phyloP scores from a whole-genome alignment of 2,888 invertebrate genomes.

The Glomeris marginata region DNA sequence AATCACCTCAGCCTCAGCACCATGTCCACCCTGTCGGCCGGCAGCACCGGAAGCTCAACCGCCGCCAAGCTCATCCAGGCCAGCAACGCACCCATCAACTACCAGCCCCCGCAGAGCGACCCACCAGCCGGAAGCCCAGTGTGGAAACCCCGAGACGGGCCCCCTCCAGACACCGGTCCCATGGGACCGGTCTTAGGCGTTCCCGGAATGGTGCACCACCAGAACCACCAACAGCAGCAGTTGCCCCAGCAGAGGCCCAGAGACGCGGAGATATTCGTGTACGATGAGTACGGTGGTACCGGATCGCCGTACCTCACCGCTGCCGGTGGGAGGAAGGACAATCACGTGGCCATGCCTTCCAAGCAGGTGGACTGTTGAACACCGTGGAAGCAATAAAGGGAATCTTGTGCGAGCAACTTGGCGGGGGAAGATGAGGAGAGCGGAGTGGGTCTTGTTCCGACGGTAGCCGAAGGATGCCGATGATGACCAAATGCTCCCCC shows the following conservation, averaged over 20 bases:
- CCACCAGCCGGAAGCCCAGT: conserved; percentile 77
- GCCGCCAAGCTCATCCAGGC: conserved; percentile 76
- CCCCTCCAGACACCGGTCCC: conserved; percentile 5
- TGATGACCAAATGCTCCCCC: no score
- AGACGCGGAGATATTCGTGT: conserved; percentile 14
- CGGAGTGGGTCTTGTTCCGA: no score
- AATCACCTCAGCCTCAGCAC: conserved; percentile 88
- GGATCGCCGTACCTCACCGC: conserved; percentile 19
- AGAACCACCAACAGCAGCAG: conserved; percentile 16
- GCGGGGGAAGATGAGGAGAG: no score
- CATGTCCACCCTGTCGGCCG: conserved; percentile 82
- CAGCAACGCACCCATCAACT: conserved; percentile 81
- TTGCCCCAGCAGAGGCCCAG: neutral
- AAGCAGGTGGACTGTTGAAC: conserved; percentile 15
- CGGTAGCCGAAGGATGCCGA: no score
- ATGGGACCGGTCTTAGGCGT: conserved; percentile 3
- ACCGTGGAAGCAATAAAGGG: no score
- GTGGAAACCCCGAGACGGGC: conserved; percentile 85
- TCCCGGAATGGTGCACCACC: conserved; percentile 5
- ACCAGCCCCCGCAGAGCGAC: conserved; percentile 45
- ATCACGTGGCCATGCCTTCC: conserved; percentile 1
- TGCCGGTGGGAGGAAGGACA: conserved; percentile 17
- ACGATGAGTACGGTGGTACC: conserved; percentile 19
- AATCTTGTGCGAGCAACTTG: no score
- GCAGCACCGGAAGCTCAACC: conserved; percentile 74